Evolutionary conservation across 2,888 invertebrate species (phyloP), one percentile per base, ranked within the genome.

Genomic region (Cryptocephalus moraei): DNA sequence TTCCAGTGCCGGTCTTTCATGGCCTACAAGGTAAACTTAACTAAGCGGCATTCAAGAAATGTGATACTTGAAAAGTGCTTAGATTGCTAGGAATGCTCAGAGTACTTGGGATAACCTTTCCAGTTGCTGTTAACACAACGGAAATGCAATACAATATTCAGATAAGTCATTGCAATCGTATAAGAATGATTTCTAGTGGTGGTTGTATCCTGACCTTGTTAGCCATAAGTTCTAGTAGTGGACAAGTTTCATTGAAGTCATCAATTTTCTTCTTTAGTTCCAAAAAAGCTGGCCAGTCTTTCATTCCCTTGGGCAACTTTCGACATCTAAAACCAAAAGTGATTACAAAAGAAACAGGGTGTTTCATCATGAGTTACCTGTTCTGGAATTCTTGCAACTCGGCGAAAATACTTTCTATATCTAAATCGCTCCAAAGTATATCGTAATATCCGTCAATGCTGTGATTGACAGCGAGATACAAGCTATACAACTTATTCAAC

Each of bases 231-330:
- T 91, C 90, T 32, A 92, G 68, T 33, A 93, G 65, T 0, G 91
- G 91, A 63, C 90, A 90, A 8, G 85, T 86, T 67, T 91, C 84
- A 63, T 86, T 91, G 66, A 93, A 92, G 63, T 92, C 91, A 57
- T 92, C 91, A 50, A 93, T 91, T 71, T 89, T 91, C 53, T 82
- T 82, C 64, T 90, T 91, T 48, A 93, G 69, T 56, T 90, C 91
- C 45, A 86, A 77, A 63, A 75, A 93, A 0, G 92, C 91, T 0
- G 88, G 88, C 91, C 91, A 92, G 45, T 87, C 84, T 63, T 86
- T 86, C 81, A 92, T 82, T 0, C 78, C 90, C 66, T 80, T 86
- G 0, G 92, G 92, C 43, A 93, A 71, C 63, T 84, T 85, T 14
- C 87, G 82, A 62, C 90, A 91, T 62, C 91, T 84, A 50, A 38